Base-by-base conservation (phyloP, 37 sponge, comb jelly and placozoan genomes). In the Beroe forskalii region DNA sequence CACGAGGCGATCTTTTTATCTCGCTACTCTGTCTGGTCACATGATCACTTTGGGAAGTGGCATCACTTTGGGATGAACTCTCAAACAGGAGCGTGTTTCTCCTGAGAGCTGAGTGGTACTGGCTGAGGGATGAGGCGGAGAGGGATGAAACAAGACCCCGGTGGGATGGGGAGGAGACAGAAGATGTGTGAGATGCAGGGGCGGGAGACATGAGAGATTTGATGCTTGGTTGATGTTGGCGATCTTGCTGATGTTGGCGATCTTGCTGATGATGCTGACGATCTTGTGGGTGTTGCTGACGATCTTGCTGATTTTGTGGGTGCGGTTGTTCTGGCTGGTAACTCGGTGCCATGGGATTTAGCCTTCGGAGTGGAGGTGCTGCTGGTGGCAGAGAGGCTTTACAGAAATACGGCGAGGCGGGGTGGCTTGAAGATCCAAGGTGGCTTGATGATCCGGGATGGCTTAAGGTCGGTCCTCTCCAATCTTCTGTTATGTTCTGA, bases 291-390 rank as follows among this genome's bases (percentile, higher is more conserved):
- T 9, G 60, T 9, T 55, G 60, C 17, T 55, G 60, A 55, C n/a
- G 60, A 55, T 55, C 17, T 9, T 55, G 17, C 17, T 55, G 60
- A n/a, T n/a, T n/a, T n/a, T n/a, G n/a, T n/a, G n/a, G n/a, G 75
- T 37, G 33, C 9, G 75, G 75, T 6, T 72, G 40, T 6, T 38
- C 75, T 30, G 75, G 75, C 35, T 72, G 38, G 39, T 72, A 72
- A 12, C 4, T 72, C 9, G 75, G 32, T 22, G 75, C 75, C 75
- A 72, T 72, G 39, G 75, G 75, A 39, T 72, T 72, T 4, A 72
- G 40, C 35, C 40, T 72, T 19, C 22, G 30, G 28, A 27, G 8
- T n/a, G n/a, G n/a, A n/a, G 60, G 17, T 55, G 60, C 60, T 55
- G 60, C 60, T 55, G 60, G 9, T 55, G 60, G 9, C 17, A 17